Percentiles rank a stretch among this genome's conserved stretches.
These are phyloP conservation scores for Drosophila truncata DNA, from an alignment of 1,140 invertebrate species.

Conservation along the genomic window DNA sequence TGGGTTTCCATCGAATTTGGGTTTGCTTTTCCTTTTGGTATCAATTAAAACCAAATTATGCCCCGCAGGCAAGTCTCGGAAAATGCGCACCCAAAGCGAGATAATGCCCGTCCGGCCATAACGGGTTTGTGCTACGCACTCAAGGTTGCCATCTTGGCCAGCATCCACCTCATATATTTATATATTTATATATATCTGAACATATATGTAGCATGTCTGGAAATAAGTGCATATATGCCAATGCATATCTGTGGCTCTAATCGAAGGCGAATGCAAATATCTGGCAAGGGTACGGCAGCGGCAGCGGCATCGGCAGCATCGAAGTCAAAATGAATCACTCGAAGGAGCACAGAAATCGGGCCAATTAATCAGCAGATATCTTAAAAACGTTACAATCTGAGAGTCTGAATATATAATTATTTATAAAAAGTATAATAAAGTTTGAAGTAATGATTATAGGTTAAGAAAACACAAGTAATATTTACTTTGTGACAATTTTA, in stretches of 20 bases:
- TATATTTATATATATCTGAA: not conserved
- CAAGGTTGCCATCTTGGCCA: constrained; percentile 57
- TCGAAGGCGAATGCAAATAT: constrained; percentile 35
- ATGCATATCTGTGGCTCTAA: constrained; percentile 19
- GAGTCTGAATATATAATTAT: no score
- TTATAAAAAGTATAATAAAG: no score
- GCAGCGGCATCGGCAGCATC: not conserved
- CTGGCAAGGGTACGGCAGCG: constrained; percentile 2
- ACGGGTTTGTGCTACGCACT: constrained; percentile 62
- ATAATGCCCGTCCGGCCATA: constrained; percentile 65
- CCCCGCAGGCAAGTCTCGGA: constrained; percentile 60
- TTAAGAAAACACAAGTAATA: no score
- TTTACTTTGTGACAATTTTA: no score
- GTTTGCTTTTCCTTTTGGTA: constrained; percentile 35
- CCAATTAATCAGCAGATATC: constrained; percentile 21
- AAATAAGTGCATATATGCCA: constrained; percentile 1
- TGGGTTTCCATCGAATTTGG: constrained; percentile 16
- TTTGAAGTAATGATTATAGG: no score
- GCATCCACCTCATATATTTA: constrained; percentile 7
- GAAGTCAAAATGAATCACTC: constrained; percentile 21
- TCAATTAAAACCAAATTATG: constrained; percentile 77
- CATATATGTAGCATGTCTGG: constrained; percentile 7
- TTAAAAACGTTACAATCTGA: no score
- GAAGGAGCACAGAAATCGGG: constrained; percentile 6
- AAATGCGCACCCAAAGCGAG: constrained; percentile 48